Evolutionary conservation across 2,888 invertebrate species (phyloP), one percentile per base, ranked within the genome.

Genomic region (Hesperia comma): DNA sequence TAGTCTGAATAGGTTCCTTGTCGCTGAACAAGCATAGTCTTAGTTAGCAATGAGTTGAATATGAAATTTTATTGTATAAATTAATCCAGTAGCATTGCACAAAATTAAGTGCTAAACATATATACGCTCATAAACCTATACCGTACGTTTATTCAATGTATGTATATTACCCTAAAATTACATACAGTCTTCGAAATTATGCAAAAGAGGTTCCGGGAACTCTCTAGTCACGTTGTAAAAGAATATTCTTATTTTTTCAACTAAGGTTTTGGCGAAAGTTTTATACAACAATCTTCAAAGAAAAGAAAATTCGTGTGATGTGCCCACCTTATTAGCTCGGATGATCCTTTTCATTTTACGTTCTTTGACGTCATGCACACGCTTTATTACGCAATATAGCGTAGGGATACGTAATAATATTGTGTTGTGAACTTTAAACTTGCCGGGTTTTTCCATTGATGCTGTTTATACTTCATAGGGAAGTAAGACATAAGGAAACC

Each of bases 341-440:
- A 54, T 49, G 60, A 33, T 54, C 32, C 54, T 54, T 56, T 46
- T 60, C 40, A 60, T 66, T 60, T 43, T 32, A 53, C 53, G 40
- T 62, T 32, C 64, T 66, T 66, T 66, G 66, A 66, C 32, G 66
- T 66, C 60, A 43, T 33, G 19, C 19, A 54, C 43, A 66, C 21
- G n/a, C 32, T 14, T 66, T 60, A 60, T 60, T 43, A 51, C 21
- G 14, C 10, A 14, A 15, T 37, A 14, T 10, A 19, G 10, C 6
- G 17, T 19, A 4, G 26, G 51, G 21, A 17, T 51, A 51, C 26
- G 14, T 19, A 19, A 8, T 26, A 51, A 51, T 26, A 46, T 17
- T 37, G 12, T 51, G 14, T 51, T 51, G 14, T 6, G 5, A 26
- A 26, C 8, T 14, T 26, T 51, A 12, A 1, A 51, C 10, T 15